Evolutionary conservation across 1,140 invertebrate species (phyloP), one percentile per base, ranked within the genome.

Genomic region (Polyergus mexicanus): DNA sequence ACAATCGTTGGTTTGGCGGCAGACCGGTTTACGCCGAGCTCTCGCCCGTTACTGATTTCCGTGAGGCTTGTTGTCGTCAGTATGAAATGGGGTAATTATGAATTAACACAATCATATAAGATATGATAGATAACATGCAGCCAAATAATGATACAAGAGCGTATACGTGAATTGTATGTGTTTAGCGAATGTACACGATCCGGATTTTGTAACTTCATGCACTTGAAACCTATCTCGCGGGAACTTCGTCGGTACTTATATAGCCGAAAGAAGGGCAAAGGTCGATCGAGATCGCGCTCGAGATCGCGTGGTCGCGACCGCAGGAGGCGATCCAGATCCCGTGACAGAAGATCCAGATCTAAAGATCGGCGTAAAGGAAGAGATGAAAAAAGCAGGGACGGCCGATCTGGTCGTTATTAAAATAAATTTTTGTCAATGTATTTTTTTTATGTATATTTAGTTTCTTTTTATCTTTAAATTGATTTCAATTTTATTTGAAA

Each of bases 121-220:
- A 19, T 13, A 32, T 35, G 41, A 7, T 54, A 56, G 25, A 54
- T 35, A 60, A 51, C 19, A 51, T 51, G 16, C 4, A 51, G 47
- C 16, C 5, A 19, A 47, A 47, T 47, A 2, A 2, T 47, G 11
- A 25, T 19, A 35, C 11, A 3, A 35, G n/a, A 60, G 13, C 41
- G 19, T 71, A 56, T 32, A 44, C 11, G 35, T 10, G 22, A 38
- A 47, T 74, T 56, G 8, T 47, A 7, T 89, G 13, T 72, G 3
- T 90, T 84, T 47, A 97, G 97, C 7, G 99, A 99, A 95, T 99
- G 99, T 94, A 99, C 98, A 1, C 96, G 99, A 41, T 99, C 98
- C 92, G 99, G 99, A 65, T 99, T 99, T 95, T 99, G 99, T 94
- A 99, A 99, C 96, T 99, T 99, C 94, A 99, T 99, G 99, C 99